Conservation (phyloP, 2,888 invertebrate species). For the Bombyx huttoni region DNA sequence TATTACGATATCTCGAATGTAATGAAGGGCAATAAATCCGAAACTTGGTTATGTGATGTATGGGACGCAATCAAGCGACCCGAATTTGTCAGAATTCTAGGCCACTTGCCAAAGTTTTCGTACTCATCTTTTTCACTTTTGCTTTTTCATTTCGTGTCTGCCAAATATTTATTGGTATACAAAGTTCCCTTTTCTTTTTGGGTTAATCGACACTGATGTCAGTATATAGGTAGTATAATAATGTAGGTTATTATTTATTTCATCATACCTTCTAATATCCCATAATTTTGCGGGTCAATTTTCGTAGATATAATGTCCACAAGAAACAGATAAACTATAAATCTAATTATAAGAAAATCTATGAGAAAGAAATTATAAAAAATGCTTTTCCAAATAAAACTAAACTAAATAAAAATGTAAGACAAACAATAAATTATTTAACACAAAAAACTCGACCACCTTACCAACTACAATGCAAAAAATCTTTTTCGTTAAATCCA, state of each 20-base stretch:
- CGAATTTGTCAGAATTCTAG: not conserved
- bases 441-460: too few species aligned
- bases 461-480: too few species aligned
- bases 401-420: too few species aligned
- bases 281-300: too few species aligned
- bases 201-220: not conserved
- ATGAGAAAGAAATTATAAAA: too few species aligned
- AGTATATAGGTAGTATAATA: not conserved
- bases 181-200: not conserved
- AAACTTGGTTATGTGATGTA: slow-evolving; percentile 5
- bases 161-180: not conserved
- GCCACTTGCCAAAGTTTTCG: not conserved
- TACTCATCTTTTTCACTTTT: not conserved
- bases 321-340: too few species aligned
- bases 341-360: too few species aligned
- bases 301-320: too few species aligned
- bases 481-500: too few species aligned
- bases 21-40: slow-evolving; percentile 26
- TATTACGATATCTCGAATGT: slow-evolving; percentile 17
- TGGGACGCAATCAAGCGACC: slow-evolving; percentile 2
- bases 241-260: not conserved
- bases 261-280: too few species aligned
- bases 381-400: too few species aligned
- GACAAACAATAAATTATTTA: too few species aligned
- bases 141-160: not conserved